A percentile compares a stretch with the other conserved stretches of the same genome.
phyloP scores from a whole-genome alignment of 2,113 vertebrate genomes.

The Prunella fulvescens region DNA sequence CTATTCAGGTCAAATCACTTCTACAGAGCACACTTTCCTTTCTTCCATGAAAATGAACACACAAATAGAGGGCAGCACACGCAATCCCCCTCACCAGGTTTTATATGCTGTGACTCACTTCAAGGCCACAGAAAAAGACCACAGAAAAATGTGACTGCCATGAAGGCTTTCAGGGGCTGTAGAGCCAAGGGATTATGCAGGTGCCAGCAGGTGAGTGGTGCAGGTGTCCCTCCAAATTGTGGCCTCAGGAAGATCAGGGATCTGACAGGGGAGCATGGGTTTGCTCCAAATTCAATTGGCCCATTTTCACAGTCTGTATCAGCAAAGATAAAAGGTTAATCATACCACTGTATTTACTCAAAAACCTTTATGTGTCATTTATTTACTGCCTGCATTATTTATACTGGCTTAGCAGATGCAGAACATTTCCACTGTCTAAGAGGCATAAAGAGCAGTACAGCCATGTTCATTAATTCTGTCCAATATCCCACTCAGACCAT shows the following conservation, averaged over 20 bases:
- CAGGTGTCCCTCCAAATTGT: accelerated
- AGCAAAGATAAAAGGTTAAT: neutral
- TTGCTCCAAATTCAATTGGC: neutral
- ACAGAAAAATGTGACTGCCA: neutral
- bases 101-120: neutral
- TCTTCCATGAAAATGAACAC: neutral
- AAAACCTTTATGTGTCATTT: neutral
- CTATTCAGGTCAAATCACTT: neutral
- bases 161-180: accelerated
- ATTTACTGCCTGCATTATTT: neutral
- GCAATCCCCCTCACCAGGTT: neutral
- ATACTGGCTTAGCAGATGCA: neutral
- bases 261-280: neutral
- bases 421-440: neutral
- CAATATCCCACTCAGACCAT: neutral
- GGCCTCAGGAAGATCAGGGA: neutral
- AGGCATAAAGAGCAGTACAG: neutral
- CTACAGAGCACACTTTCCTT: neutral
- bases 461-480: neutral
- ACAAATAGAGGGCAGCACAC: neutral
- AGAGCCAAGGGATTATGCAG: neutral
- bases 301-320: neutral
- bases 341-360: neutral
- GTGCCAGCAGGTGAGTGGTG: neutral
- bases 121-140: neutral